Percentiles rank a stretch among this genome's conserved stretches.
phyloP scores from a whole-genome alignment of 2,888 invertebrate genomes.

The Hydropsyche betteni region DNA sequence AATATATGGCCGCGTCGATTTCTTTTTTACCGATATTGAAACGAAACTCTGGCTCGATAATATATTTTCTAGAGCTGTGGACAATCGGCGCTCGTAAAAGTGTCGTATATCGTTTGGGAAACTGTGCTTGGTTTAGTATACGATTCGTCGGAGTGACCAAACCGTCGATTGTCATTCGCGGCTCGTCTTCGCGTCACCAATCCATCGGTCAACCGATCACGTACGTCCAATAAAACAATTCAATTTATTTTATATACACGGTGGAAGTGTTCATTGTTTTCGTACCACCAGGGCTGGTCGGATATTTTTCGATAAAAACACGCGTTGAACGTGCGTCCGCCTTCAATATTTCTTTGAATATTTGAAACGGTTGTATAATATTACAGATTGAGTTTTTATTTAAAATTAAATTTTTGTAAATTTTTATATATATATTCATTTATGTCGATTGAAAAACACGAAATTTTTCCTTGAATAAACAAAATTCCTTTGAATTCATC shows the following conservation, averaged over 20 bases:
- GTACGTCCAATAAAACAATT: slow-evolving; percentile 51
- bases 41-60: too few species aligned
- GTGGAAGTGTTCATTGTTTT: slow-evolving; percentile 50
- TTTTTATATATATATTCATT: too few species aligned
- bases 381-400: too few species aligned
- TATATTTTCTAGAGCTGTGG: too few species aligned
- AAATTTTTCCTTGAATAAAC: too few species aligned
- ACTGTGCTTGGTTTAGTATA: slow-evolving; percentile 3
- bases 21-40: slow-evolving; percentile 1
- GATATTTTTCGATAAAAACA: neutral
- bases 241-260: slow-evolving; percentile 51
- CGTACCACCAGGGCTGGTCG: slow-evolving; percentile 19
- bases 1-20: slow-evolving; percentile 5
- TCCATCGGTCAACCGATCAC: slow-evolving; percentile 50
- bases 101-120: slow-evolving; percentile 10
- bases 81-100: too few species aligned
- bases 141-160: slow-evolving; percentile 28
- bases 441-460: too few species aligned
- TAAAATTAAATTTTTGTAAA: too few species aligned
- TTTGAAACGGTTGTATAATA: too few species aligned
- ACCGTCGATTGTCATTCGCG: slow-evolving; percentile 48
- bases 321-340: too few species aligned
- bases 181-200: slow-evolving; percentile 29
- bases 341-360: too few species aligned
- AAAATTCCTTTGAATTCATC: too few species aligned